phyloP scores from a whole-genome alignment of 2,113 vertebrate species.

The Cinclus mexicanus region DNA sequence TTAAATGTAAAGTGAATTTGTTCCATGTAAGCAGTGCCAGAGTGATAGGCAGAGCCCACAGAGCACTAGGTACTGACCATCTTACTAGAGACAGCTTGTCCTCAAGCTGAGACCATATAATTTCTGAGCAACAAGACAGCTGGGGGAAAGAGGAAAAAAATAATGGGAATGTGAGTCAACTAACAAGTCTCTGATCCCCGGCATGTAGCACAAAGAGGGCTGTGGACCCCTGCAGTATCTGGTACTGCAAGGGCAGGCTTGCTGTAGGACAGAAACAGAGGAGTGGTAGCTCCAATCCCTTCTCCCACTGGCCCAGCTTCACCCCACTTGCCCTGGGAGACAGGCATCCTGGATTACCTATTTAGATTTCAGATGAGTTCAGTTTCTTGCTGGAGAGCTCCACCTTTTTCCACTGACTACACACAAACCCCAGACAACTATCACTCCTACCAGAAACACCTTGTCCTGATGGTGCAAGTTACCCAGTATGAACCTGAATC shows the following conservation, averaged over 20 bases:
- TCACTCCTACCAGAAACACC: not conserved
- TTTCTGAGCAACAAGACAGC: not conserved
- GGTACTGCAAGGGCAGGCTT: not conserved
- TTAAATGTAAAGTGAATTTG: not conserved
- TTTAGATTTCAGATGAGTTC: not conserved
- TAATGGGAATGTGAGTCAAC: accelerated
- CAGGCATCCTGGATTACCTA: not conserved
- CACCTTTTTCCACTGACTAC: not conserved
- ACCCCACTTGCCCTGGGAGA: not conserved
- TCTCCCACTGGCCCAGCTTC: not conserved
- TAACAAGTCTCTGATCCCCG: not conserved
- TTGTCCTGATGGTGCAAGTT: not conserved
- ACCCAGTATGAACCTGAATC: not conserved
- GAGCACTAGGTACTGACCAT: not conserved
- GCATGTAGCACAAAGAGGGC: not conserved
- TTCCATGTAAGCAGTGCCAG: not conserved
- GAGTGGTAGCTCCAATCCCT: too few species aligned
- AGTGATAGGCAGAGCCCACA: not conserved
- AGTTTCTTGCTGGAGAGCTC: not conserved
- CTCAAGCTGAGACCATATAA: not conserved
- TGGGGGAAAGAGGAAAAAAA: not conserved
- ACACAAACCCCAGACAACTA: not conserved
- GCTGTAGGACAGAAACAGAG: not conserved
- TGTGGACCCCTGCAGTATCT: not conserved
- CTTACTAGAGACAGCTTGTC: not conserved